These are phyloP conservation scores for Pelobates cultripes DNA, from an alignment of 2,797 vertebrate genomes.

Conservation along the genomic window DNA sequence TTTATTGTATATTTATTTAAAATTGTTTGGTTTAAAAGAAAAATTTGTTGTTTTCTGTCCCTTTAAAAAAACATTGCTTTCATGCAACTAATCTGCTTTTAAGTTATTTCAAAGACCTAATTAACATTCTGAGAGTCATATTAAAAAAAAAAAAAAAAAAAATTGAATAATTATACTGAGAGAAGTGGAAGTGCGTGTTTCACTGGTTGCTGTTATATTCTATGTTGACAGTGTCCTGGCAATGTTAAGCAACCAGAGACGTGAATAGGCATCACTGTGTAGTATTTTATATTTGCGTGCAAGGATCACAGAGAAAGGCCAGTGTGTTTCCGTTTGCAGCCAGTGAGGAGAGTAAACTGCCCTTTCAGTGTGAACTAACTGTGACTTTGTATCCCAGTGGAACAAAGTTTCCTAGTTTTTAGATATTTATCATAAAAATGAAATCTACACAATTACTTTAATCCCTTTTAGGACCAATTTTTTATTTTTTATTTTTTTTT, in stretches of 20 bases:
- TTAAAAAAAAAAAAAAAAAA: slow-evolving; percentile 35
- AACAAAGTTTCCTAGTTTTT: not conserved
- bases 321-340: slow-evolving; percentile 58
- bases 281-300: slow-evolving; percentile 68
- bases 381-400: not conserved
- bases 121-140: slow-evolving; percentile 14
- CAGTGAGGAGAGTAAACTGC: slow-evolving; percentile 45
- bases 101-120: slow-evolving; percentile 2
- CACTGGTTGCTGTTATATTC: slow-evolving; percentile 56
- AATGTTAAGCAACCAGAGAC: slow-evolving; percentile 35
- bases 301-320: slow-evolving; percentile 60
- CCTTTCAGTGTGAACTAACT: slow-evolving; percentile 22
- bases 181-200: slow-evolving; percentile 65
- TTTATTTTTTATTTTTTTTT: too few relatives aligned
- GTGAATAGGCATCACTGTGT: slow-evolving; percentile 55
- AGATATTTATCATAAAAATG: too few relatives aligned
- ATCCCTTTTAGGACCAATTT: too few relatives aligned
- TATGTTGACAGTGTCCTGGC: slow-evolving; percentile 59
- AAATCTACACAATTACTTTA: too few relatives aligned
- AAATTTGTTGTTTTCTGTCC: too few relatives aligned
- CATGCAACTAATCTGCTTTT: too few relatives aligned
- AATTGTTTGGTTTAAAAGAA: too few relatives aligned
- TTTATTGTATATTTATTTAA: too few relatives aligned
- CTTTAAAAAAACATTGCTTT: too few relatives aligned
- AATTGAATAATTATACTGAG: slow-evolving; percentile 42